Conservation (phyloP, 1,140 invertebrate genomes). For the Zaprionus davidi region DNA sequence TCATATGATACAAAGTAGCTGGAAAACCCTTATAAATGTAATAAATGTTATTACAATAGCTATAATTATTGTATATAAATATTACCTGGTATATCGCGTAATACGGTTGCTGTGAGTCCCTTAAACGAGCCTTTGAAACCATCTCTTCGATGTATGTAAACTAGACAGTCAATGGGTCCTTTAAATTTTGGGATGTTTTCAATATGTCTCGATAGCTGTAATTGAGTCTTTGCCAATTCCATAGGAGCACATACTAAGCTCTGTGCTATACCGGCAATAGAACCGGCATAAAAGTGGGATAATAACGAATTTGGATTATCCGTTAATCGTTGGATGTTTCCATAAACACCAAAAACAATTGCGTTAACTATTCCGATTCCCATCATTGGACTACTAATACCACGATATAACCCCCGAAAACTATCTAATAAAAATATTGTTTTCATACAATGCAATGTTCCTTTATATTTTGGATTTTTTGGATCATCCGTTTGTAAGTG, state of each 20-base stretch:
- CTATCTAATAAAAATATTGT: conserved; percentile 91
- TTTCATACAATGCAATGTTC: conserved; percentile 92
- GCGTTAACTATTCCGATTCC: conserved; percentile 95
- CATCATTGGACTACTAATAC: conserved; percentile 93
- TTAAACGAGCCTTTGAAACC: conserved; percentile 89
- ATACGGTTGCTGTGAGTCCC: conserved; percentile 90
- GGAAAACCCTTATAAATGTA: conserved; percentile 82
- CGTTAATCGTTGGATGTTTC: conserved; percentile 88
- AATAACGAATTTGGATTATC: conserved; percentile 87
- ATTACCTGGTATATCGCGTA: conserved; percentile 90
- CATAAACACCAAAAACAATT: conserved; percentile 96
- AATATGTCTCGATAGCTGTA: conserved; percentile 87
- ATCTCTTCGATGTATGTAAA: conserved; percentile 87
- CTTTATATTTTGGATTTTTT: conserved; percentile 89
- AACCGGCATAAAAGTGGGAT: conserved; percentile 90
- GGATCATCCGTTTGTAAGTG: conserved; percentile 92
- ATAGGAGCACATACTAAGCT: conserved; percentile 93
- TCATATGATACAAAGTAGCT: conserved; percentile 89
- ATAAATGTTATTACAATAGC: conserved; percentile 5
- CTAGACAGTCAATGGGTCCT: conserved; percentile 88
- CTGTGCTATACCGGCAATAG: conserved; percentile 90
- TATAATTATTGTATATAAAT: neutral
- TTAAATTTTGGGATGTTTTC: conserved; percentile 80
- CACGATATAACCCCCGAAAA: conserved; percentile 90
- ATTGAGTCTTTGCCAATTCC: conserved; percentile 93